phyloP scores from a whole-genome alignment of 2,888 invertebrate genomes.

The Frankliniella intonsa region DNA sequence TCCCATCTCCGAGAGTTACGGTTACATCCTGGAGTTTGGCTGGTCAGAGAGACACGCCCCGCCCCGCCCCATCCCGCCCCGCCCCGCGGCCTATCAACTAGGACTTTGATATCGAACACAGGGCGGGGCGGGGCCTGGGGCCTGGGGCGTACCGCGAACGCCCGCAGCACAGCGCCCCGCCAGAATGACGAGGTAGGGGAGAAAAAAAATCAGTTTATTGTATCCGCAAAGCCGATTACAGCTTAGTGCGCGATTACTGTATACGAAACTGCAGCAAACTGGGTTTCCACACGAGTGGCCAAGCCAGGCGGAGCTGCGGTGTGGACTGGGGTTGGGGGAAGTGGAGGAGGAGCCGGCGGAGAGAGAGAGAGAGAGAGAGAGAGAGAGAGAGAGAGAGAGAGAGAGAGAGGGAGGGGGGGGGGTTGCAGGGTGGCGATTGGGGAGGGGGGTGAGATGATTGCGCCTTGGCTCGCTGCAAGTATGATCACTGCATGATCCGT shows the following conservation, averaged over 20 bases:
- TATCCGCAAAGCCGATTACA: slow-evolving; percentile 26
- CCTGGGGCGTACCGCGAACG: neutral
- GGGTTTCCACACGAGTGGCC: slow-evolving; percentile 7
- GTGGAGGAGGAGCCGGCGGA: neutral
- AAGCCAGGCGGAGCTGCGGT: slow-evolving; percentile 2
- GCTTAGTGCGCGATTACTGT: slow-evolving; percentile 21
- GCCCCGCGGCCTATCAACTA: neutral
- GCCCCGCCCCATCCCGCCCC: neutral
- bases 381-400: slow-evolving; percentile 20
- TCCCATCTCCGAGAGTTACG: no score
- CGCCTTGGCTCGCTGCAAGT: neutral
- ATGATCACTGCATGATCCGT: slow-evolving; percentile 6
- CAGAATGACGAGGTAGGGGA: neutral
- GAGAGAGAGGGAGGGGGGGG: slow-evolving; percentile 22
- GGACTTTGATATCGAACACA: neutral
- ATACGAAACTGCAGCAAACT: slow-evolving; percentile 23
- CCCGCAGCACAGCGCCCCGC: neutral
- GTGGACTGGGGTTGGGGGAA: neutral
- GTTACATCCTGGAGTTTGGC: no score
- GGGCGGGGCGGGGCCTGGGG: neutral
- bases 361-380: slow-evolving; percentile 13
- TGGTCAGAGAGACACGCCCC: neutral
- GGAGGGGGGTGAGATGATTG: slow-evolving; percentile 28
- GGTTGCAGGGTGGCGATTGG: slow-evolving; percentile 24
- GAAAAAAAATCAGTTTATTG: slow-evolving; percentile 25